These are phyloP conservation scores for Syngnathus acus DNA, from an alignment of 2,797 vertebrate genomes.

Conservation along the genomic window DNA sequence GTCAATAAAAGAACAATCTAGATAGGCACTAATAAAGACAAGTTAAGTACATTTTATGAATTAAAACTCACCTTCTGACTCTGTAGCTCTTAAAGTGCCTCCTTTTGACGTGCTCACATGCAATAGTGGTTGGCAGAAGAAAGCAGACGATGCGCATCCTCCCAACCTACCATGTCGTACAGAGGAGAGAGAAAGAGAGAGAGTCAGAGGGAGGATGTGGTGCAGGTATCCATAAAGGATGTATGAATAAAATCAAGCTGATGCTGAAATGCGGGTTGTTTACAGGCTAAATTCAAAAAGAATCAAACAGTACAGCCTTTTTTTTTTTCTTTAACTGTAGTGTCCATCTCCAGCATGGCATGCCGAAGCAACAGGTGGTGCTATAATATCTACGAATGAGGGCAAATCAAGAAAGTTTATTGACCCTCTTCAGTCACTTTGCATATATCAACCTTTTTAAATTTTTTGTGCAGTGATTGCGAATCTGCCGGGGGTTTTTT, in stretches of 20 bases:
- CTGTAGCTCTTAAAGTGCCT: background rate
- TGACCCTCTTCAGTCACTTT: too few relatives aligned
- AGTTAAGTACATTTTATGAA: background rate
- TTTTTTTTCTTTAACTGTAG: too few relatives aligned
- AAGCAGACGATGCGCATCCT: background rate
- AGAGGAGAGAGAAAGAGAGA: background rate
- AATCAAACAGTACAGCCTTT: too few relatives aligned
- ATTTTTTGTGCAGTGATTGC: too few relatives aligned
- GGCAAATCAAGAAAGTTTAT: background rate
- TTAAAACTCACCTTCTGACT: conserved; percentile 1
- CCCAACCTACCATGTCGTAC: background rate
- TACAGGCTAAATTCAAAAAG: background rate
- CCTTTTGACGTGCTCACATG: background rate
- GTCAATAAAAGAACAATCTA: background rate
- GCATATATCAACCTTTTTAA: too few relatives aligned
- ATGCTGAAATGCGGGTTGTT: background rate
- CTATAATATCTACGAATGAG: background rate
- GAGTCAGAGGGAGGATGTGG: background rate
- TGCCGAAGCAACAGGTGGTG: background rate
- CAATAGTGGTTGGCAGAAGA: background rate
- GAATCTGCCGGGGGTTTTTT: too few relatives aligned
- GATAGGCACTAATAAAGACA: background rate
- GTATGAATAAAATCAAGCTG: background rate
- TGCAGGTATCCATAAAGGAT: background rate
- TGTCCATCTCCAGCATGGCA: background rate